A percentile compares a stretch with the other conserved stretches of the same genome.
Conservation (phyloP, 2,797 vertebrate species). For the Malurus splendens region DNA sequence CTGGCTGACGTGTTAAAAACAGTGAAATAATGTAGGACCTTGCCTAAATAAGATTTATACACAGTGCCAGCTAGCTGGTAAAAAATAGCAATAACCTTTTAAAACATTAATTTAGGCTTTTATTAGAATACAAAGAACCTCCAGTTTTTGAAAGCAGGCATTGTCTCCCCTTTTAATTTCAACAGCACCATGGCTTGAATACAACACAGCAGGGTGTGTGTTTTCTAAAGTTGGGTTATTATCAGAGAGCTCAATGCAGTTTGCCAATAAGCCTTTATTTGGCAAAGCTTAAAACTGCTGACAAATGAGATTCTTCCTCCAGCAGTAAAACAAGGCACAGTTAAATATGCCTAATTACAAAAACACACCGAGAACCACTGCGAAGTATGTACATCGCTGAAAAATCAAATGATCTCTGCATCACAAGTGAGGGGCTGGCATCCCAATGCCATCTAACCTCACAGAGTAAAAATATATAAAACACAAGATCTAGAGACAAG, state of each 20-base stretch:
- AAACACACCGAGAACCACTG: slow-evolving; percentile 50
- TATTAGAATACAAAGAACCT: slow-evolving; percentile 74
- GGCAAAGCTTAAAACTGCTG: slow-evolving; percentile 88
- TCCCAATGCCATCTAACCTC: neutral
- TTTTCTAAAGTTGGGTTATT: slow-evolving; percentile 78
- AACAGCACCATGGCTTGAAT: slow-evolving; percentile 68
- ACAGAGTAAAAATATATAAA: neutral
- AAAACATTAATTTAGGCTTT: slow-evolving; percentile 80
- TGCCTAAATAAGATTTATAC: slow-evolving; percentile 71
- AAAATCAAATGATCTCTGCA: slow-evolving; percentile 21
- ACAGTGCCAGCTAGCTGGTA: slow-evolving; percentile 69
- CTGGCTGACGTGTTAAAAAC: slow-evolving; percentile 62
- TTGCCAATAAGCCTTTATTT: slow-evolving; percentile 82
- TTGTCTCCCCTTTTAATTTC: slow-evolving; percentile 72
- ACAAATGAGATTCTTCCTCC: slow-evolving; percentile 88
- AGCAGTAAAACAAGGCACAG: slow-evolving; percentile 71
- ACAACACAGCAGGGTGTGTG: slow-evolving; percentile 75
- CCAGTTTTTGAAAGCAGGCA: slow-evolving; percentile 73
- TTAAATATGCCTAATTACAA: slow-evolving; percentile 74
- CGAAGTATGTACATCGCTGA: neutral
- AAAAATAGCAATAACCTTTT: slow-evolving; percentile 81
- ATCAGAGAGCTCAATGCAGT: slow-evolving; percentile 78
- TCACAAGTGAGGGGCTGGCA: neutral
- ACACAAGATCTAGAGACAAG: neutral
- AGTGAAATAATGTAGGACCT: slow-evolving; percentile 62